Evolutionary conservation across 2,797 vertebrate species (phyloP).

Genomic region (Rhinichthys osculus): DNA sequence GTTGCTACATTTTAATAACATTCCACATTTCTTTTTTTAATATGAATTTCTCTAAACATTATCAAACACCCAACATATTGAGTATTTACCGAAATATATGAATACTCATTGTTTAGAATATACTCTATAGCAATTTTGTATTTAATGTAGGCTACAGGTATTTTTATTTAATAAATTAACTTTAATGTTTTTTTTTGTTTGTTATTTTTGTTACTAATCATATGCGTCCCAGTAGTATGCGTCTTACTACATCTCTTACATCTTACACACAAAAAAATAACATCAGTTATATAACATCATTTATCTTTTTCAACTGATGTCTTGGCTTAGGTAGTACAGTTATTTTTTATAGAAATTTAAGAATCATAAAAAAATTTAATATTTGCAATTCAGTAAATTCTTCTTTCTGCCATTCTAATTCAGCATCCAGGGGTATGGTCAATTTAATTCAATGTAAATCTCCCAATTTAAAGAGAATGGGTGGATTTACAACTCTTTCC

Average conservation of each 20-base stretch:
- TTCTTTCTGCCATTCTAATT: no score
- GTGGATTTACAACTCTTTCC: background rate
- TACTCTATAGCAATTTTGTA: background rate
- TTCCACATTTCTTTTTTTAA: background rate
- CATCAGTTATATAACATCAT: no score
- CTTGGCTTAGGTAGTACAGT: no score
- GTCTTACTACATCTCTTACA: no score
- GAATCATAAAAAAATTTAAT: background rate
- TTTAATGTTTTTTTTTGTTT: no score
- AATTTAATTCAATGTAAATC: background rate
- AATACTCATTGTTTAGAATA: background rate
- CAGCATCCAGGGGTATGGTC: no score
- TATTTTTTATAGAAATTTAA: background rate
- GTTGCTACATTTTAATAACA: no score
- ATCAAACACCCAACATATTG: background rate
- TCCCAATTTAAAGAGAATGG: background rate
- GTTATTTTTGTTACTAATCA: no score
- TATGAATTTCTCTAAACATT: background rate
- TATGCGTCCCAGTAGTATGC: no score
- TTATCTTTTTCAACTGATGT: background rate
- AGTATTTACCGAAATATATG: background rate
- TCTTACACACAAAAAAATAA: no score
- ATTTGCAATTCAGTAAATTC: no score
- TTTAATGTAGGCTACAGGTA: background rate
- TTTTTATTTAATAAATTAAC: no score